Percentiles rank a stretch among this genome's conserved stretches.
These are phyloP conservation scores for Pungitius pungitius DNA, from an alignment of 2,113 vertebrate species.

Conservation along the genomic window DNA sequence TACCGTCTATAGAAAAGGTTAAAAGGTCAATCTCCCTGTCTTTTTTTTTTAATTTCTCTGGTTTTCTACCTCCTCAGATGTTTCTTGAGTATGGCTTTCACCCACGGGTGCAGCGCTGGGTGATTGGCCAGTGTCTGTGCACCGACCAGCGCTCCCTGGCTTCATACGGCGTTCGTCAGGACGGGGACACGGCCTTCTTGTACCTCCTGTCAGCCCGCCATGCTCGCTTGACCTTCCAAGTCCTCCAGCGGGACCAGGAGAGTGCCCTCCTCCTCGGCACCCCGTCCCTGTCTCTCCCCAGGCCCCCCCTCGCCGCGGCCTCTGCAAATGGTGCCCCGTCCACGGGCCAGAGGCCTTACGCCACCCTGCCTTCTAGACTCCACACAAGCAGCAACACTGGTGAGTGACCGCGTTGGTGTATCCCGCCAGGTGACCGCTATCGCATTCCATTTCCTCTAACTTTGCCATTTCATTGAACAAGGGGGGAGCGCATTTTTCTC, in stretches of 20 bases:
- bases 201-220: constrained; percentile 86
- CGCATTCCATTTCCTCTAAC: background rate
- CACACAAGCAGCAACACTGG: constrained; percentile 63
- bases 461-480: background rate
- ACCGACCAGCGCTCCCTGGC: constrained; percentile 83
- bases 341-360: constrained; percentile 65
- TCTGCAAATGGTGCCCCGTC: constrained; percentile 43
- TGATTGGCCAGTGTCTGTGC: constrained; percentile 90
- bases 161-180: constrained; percentile 85
- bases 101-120: constrained; percentile 91
- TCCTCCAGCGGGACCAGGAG: constrained; percentile 83
- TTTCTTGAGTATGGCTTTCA: constrained; percentile 91
- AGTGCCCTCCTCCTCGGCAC: constrained; percentile 65
- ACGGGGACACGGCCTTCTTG: constrained; percentile 88
- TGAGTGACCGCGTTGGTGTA: constrained; percentile 40
- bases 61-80: constrained; percentile 75
- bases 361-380: constrained; percentile 76
- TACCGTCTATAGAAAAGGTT: background rate
- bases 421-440: background rate
- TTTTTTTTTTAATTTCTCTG: background rate
- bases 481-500: background rate
- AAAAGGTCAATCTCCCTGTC: background rate
- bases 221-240: constrained; percentile 76
- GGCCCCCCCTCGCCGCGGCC: constrained; percentile 12
- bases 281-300: constrained; percentile 22